Evolutionary conservation across 1,140 invertebrate species (phyloP).

Genomic region (Nephila pilipes): DNA sequence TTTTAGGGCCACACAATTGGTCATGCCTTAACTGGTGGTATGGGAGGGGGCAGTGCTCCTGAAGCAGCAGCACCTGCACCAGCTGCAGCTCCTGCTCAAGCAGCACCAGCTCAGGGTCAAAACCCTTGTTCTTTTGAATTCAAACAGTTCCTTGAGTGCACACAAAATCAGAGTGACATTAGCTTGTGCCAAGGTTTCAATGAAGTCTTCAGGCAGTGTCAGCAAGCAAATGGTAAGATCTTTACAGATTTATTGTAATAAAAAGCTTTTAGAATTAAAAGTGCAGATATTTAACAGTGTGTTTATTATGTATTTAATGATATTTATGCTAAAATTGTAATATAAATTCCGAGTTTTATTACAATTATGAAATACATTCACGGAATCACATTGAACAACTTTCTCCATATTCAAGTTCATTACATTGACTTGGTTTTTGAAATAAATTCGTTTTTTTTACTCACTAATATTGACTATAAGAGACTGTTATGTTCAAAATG

Average conservation of each 20-base stretch:
- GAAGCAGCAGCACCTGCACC: constrained; percentile 81
- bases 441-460: too few species aligned
- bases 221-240: constrained; percentile 76
- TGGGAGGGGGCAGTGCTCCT: constrained; percentile 87
- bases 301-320: too few species aligned
- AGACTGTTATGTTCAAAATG: too few species aligned
- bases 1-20: constrained; percentile 90
- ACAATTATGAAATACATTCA: too few species aligned
- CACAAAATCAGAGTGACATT: constrained; percentile 90
- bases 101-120: constrained; percentile 79
- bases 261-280: too few species aligned
- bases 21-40: constrained; percentile 91
- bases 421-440: too few species aligned
- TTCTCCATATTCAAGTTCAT: too few species aligned
- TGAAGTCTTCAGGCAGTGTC: constrained; percentile 94
- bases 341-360: too few species aligned
- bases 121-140: constrained; percentile 87
- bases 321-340: too few species aligned
- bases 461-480: too few species aligned
- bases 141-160: constrained; percentile 93
- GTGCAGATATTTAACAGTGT: too few species aligned
- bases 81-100: constrained; percentile 79
- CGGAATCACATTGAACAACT: too few species aligned
- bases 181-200: constrained; percentile 95
- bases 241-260: neutral